Percentiles rank a stretch among this genome's conserved stretches.
phyloP scores from a whole-genome alignment of 2,113 vertebrate species.

The Nothobranchius furzeri region DNA sequence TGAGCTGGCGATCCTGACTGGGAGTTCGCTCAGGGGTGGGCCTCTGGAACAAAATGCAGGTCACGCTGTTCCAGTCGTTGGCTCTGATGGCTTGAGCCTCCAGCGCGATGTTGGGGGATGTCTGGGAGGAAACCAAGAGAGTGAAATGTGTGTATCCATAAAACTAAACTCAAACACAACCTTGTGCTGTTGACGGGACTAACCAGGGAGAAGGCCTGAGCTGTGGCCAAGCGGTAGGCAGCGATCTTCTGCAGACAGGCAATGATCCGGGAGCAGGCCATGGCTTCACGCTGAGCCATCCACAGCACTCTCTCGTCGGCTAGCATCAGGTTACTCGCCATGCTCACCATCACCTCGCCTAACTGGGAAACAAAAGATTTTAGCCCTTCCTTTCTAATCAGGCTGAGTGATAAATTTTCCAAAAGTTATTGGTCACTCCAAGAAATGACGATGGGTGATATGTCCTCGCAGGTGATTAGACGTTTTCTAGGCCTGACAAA shows the following conservation, averaged over 20 bases:
- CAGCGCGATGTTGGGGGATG: constrained; percentile 94
- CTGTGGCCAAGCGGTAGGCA: constrained; percentile 83
- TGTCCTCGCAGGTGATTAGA: too few species aligned
- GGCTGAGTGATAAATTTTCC: too few species aligned
- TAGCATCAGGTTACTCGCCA: constrained; percentile 96
- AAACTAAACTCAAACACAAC: background rate
- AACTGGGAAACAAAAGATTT: constrained; percentile 74
- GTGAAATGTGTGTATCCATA: background rate
- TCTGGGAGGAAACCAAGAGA: constrained; percentile 75
- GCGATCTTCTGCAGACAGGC: constrained; percentile 90
- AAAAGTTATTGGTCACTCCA: too few species aligned
- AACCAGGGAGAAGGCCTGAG: constrained; percentile 92
- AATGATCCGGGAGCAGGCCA: constrained; percentile 90
- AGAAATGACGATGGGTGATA: too few species aligned
- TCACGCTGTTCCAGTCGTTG: constrained; percentile 92
- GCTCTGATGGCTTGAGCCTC: constrained; percentile 91
- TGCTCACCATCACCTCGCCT: constrained; percentile 94
- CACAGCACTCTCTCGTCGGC: constrained; percentile 92
- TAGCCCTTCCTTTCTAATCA: too few species aligned
- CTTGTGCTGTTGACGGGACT: constrained; percentile 12
- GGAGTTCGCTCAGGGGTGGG: constrained; percentile 82
- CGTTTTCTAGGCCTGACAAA: too few species aligned
- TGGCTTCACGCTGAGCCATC: constrained; percentile 92
- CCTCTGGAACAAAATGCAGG: constrained; percentile 93
- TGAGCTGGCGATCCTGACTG: constrained; percentile 87